Conservation (phyloP, 2,113 vertebrate species). For the Oncorhynchus tshawytscha region DNA sequence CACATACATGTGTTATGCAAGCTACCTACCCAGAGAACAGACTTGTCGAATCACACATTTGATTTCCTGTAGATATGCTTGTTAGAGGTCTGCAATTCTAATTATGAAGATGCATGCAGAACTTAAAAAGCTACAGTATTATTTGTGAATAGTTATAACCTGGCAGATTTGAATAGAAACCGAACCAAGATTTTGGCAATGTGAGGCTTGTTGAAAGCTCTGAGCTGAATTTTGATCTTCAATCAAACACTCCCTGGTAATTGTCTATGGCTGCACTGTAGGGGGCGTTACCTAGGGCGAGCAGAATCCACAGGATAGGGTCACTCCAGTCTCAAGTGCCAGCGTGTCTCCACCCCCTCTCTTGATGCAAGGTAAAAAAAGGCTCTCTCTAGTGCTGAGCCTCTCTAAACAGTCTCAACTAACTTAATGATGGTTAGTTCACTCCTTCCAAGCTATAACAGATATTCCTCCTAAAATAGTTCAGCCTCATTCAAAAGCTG, state of each 20-base stretch:
- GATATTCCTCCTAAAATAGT: too few species aligned
- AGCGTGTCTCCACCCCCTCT: not conserved
- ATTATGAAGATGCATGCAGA: too few species aligned
- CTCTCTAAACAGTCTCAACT: not conserved
- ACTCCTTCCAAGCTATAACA: not conserved
- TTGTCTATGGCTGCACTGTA: too few species aligned
- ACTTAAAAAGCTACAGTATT: not conserved
- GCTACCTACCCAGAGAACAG: not conserved
- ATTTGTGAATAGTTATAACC: not conserved
- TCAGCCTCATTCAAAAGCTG: too few species aligned
- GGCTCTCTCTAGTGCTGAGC: not conserved
- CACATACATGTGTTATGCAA: not conserved
- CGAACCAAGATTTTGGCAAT: not conserved
- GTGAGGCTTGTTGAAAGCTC: not conserved
- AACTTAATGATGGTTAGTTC: not conserved
- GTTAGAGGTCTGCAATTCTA: too few species aligned
- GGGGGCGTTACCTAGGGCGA: constrained; percentile 2
- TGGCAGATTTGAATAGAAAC: not conserved
- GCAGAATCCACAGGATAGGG: constrained; percentile 13
- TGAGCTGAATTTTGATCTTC: too few species aligned
- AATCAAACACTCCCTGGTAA: too few species aligned
- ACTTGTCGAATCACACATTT: not conserved
- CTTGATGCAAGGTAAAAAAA: constrained; percentile 1
- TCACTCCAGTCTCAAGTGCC: constrained; percentile 40
- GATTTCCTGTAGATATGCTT: not conserved